These are phyloP conservation scores for Dolichoris vasculosae DNA, from an alignment of 1,140 invertebrate species.

Conservation along the genomic window DNA sequence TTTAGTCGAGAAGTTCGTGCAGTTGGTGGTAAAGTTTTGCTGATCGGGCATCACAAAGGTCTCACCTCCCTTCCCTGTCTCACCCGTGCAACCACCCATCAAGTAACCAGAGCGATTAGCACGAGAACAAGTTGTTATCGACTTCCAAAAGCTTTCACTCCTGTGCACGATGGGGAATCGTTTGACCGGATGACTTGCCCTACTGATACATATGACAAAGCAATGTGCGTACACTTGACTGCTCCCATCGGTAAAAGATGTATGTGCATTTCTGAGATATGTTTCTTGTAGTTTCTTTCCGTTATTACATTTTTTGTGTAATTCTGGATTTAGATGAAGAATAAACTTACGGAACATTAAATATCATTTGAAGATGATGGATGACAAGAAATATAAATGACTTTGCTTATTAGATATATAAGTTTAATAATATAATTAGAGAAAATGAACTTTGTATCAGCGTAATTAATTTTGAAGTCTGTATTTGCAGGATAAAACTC, in stretches of 20 bases:
- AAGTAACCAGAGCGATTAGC: conserved; percentile 35
- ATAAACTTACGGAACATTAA: too few species aligned
- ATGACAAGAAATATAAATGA: background rate
- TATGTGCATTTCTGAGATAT: background rate
- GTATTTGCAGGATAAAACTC: too few species aligned
- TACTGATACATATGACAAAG: background rate
- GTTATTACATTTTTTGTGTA: background rate
- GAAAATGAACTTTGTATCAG: too few species aligned
- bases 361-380: background rate
- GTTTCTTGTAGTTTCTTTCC: background rate
- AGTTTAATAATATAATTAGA: background rate
- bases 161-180: background rate
- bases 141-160: conserved; percentile 38
- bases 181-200: conserved; percentile 11
- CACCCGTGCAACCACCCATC: background rate
- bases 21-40: conserved; percentile 39
- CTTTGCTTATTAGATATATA: background rate
- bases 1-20: conserved; percentile 2
- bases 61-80: background rate
- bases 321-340: background rate
- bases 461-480: too few species aligned
- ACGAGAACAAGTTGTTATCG: conserved; percentile 47
- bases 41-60: conserved; percentile 31
- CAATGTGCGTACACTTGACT: background rate
- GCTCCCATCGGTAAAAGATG: background rate